Percentiles rank a stretch among this genome's conserved stretches.
Conservation (phyloP, 2,888 invertebrate genomes). For the Pandemis corylana region DNA sequence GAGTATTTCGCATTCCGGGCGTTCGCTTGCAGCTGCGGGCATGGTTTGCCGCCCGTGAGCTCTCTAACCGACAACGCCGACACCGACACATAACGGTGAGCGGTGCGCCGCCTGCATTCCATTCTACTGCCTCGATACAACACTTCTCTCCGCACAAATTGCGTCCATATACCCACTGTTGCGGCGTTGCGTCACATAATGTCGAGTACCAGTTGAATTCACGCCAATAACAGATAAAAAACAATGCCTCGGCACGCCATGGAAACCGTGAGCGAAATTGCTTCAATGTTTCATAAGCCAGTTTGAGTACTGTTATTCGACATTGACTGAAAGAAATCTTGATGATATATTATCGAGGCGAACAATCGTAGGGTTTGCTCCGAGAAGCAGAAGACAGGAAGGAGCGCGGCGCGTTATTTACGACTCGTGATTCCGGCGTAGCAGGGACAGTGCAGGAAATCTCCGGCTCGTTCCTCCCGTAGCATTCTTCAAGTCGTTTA, state of each 20-base stretch:
- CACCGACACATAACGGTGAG: slow-evolving; percentile 62
- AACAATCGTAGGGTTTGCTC: slow-evolving; percentile 62
- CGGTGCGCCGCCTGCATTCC: slow-evolving; percentile 72
- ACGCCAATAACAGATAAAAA: slow-evolving; percentile 43
- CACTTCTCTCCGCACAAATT: slow-evolving; percentile 59
- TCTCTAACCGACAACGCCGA: slow-evolving; percentile 64
- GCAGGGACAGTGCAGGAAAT: slow-evolving; percentile 68
- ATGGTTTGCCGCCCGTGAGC: slow-evolving; percentile 68
- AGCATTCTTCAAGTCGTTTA: slow-evolving; percentile 48
- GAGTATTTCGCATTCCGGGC: slow-evolving; percentile 71
- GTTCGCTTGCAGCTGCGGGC: slow-evolving; percentile 65
- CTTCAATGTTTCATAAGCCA: slow-evolving; percentile 23
- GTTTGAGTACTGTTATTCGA: slow-evolving; percentile 22
- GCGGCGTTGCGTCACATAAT: slow-evolving; percentile 48
- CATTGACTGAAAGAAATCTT: slow-evolving; percentile 47
- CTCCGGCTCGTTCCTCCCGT: slow-evolving; percentile 58
- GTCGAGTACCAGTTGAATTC: slow-evolving; percentile 46
- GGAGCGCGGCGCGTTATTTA: slow-evolving; percentile 77
- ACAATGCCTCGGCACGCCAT: slow-evolving; percentile 20
- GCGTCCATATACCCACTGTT: slow-evolving; percentile 48
- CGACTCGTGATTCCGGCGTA: slow-evolving; percentile 75
- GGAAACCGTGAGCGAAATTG: slow-evolving; percentile 21
- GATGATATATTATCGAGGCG: slow-evolving; percentile 56
- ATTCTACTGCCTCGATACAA: slow-evolving; percentile 65
- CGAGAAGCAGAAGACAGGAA: slow-evolving; percentile 71